Evolutionary conservation across 1,140 invertebrate species (phyloP), one percentile per base, ranked within the genome.

Genomic region (Cotesia typhae): DNA sequence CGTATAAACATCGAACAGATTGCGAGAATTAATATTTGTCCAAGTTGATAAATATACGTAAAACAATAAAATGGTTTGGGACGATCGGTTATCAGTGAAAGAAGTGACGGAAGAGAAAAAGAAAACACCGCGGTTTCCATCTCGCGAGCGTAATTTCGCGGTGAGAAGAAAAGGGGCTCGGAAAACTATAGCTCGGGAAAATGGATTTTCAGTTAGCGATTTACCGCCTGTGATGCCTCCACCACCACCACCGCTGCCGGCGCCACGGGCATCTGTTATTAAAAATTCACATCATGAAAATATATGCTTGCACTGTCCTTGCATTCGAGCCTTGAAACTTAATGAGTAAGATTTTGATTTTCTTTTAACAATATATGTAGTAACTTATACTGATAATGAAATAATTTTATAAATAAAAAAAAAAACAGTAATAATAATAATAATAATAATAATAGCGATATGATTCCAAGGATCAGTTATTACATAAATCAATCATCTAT

Each of bases 61-160:
- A 2, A 9, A 17, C 36, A 69, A 70, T 38, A 35, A 36, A 60
- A 85, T 84, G 84, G 83, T 84, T 52, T 80, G 81, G 77, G 87
- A 88, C 82, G 82, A 84, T 71, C 75, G 78, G 37, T 77, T 88
- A 69, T 85, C 87, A 41, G 84, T 86, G 74, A 84, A 83, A 73
- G 86, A 88, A 74, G 82, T 88, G 75, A 86, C 83, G 73, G 87
- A 88, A 71, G 77, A 86, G 69, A 84, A 86, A 70, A 88, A 87
- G 77, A 91, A 91, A 76, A 90, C 90, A 55, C 89, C 91, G 63
- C 89, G 90, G 74, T 92, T 92, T 80, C 91, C 91, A 1, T 91
- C 90, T 35, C 86, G 91, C 38, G 91, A 92, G 76, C 87, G 91
- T 75, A 91, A 92, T 80, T 89, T 89, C 75, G 91, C 91, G 57